Percentiles rank a stretch among this genome's conserved stretches.
phyloP scores from a whole-genome alignment of 2,113 vertebrate species.

The Aegithalos caudatus region DNA sequence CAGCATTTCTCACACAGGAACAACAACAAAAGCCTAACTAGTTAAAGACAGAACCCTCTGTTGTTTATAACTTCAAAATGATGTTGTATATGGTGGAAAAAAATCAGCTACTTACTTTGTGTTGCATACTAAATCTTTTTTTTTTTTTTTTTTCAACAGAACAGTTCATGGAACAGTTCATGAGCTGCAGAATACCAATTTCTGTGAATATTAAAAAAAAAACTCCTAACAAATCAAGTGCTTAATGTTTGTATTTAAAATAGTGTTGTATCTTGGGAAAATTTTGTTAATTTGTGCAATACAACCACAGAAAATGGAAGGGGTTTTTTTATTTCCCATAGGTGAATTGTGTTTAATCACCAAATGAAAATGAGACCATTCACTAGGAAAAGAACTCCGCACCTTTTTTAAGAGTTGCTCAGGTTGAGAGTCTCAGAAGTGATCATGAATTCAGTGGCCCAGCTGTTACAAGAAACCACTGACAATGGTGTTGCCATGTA shows the following conservation, averaged over 20 bases:
- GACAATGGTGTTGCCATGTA: background rate
- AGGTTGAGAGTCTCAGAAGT: background rate
- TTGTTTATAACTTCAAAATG: background rate
- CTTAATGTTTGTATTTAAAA: background rate
- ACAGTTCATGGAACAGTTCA: background rate
- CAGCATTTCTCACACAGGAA: background rate
- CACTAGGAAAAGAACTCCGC: background rate
- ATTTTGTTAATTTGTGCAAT: background rate
- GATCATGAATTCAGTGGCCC: background rate
- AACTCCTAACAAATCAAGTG: background rate
- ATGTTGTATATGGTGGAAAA: background rate
- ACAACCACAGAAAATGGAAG: background rate
- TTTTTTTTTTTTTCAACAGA: background rate
- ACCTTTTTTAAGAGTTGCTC: background rate
- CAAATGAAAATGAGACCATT: background rate
- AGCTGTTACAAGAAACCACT: background rate
- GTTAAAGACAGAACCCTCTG: background rate
- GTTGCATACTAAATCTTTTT: background rate
- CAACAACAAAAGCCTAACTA: background rate
- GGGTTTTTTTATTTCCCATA: rapidly evolving
- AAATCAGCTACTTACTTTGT: background rate
- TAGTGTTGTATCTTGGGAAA: background rate
- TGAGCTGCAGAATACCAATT: background rate
- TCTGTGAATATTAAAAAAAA: background rate
- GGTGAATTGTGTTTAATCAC: background rate